Percentiles rank a stretch among this genome's conserved stretches.
Evolutionary conservation across 2,113 vertebrate species (phyloP).

Genomic region (Ovis aries): DNA sequence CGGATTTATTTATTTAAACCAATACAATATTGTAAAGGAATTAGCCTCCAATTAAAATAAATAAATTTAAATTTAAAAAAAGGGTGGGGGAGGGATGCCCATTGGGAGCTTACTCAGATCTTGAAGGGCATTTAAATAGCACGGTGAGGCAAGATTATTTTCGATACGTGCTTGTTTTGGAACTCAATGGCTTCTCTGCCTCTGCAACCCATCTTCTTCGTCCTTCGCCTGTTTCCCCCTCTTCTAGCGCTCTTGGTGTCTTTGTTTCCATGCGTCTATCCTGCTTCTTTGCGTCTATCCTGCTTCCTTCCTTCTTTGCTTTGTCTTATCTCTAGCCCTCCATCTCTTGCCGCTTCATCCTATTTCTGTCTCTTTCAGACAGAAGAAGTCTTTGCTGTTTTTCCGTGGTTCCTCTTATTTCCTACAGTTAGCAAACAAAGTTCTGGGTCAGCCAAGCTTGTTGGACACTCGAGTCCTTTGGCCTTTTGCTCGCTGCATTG

Average conservation of each 20-base stretch:
- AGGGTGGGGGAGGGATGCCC: neutral
- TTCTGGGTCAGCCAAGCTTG: neutral
- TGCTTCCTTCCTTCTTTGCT: neutral
- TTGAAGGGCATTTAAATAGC: neutral
- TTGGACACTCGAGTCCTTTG: neutral
- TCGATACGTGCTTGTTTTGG: neutral
- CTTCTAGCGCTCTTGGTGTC: neutral
- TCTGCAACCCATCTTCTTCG: neutral
- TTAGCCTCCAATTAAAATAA: no score
- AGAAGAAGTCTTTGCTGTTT: neutral
- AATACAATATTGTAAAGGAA: no score
- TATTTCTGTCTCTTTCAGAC: neutral
- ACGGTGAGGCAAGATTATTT: neutral
- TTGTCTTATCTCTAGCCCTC: neutral
- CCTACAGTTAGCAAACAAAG: neutral
- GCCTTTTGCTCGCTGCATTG: neutral
- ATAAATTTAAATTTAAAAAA: no score
- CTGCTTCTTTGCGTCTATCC: accelerated
- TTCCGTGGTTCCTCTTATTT: neutral
- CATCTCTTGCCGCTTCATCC: neutral
- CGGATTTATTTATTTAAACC: no score
- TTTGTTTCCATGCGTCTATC: neutral
- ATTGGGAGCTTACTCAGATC: neutral
- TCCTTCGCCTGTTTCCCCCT: neutral
- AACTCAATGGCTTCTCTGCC: neutral